Percentiles rank a stretch among this genome's conserved stretches.
Conservation (phyloP, 2,797 vertebrate species). For the Morus bassanus region DNA sequence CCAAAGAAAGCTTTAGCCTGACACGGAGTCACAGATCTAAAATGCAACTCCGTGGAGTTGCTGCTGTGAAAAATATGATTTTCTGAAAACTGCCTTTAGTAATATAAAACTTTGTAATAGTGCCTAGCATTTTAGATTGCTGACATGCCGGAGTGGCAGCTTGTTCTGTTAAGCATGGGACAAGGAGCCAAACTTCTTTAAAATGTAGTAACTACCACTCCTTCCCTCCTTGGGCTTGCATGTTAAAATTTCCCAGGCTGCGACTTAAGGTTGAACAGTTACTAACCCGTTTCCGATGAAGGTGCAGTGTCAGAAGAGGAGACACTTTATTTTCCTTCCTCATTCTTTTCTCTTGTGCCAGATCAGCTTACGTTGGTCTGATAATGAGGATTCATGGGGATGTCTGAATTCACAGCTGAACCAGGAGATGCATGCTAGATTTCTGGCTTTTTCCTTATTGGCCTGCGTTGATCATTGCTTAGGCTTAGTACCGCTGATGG, state of each 20-base stretch:
- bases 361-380: background rate
- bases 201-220: background rate
- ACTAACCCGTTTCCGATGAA: background rate
- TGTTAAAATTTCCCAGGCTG: background rate
- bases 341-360: background rate
- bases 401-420: background rate
- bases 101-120: background rate
- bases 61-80: accelerated
- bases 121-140: background rate
- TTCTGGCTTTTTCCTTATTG: background rate
- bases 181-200: background rate
- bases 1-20: background rate
- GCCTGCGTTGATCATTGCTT: background rate
- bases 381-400: background rate
- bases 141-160: background rate
- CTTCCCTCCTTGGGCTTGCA: background rate
- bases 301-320: background rate
- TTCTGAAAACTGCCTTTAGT: background rate
- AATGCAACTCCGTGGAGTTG: background rate
- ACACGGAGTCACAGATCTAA: background rate
- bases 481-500: background rate
- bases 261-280: background rate
- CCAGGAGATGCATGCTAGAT: background rate
- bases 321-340: background rate
- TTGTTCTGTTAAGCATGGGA: background rate